These are phyloP conservation scores for Thymelicus acteon DNA, from an alignment of 2,888 invertebrate species.

Conservation along the genomic window DNA sequence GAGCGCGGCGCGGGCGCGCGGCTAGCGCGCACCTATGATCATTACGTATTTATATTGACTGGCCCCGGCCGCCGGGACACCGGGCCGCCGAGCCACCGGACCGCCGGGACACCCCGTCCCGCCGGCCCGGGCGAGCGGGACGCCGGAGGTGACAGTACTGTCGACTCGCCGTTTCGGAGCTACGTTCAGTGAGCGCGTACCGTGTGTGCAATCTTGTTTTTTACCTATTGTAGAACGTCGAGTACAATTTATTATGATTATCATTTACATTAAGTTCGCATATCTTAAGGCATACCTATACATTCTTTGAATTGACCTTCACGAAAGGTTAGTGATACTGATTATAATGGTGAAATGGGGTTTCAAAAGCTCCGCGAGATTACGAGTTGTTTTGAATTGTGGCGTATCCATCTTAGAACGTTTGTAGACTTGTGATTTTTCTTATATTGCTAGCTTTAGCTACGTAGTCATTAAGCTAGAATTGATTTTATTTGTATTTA, in stretches of 20 bases:
- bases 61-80: conserved; percentile 57
- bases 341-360: conserved; percentile 72
- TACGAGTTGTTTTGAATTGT: conserved; percentile 67
- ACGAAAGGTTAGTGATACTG: conserved; percentile 84
- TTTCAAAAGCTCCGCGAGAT: conserved; percentile 67
- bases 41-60: conserved; percentile 65
- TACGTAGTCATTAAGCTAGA: conserved; percentile 80
- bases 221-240: conserved; percentile 67
- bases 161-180: conserved; percentile 49
- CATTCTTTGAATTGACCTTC: conserved; percentile 84
- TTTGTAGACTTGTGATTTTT: conserved; percentile 77
- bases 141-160: background rate
- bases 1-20: conserved; percentile 52
- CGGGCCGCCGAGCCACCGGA: background rate
- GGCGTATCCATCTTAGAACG: conserved; percentile 64
- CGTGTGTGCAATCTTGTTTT: conserved; percentile 71
- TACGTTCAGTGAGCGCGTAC: conserved; percentile 61
- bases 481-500: conserved; percentile 71
- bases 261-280: conserved; percentile 75
- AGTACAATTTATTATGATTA: conserved; percentile 74
- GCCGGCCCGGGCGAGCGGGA: no score
- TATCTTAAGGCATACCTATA: conserved; percentile 81
- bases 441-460: conserved; percentile 78
- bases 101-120: background rate
- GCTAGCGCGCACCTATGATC: conserved; percentile 62